Conservation (phyloP, 2,113 vertebrate species). For the Trematomus loennbergii region DNA sequence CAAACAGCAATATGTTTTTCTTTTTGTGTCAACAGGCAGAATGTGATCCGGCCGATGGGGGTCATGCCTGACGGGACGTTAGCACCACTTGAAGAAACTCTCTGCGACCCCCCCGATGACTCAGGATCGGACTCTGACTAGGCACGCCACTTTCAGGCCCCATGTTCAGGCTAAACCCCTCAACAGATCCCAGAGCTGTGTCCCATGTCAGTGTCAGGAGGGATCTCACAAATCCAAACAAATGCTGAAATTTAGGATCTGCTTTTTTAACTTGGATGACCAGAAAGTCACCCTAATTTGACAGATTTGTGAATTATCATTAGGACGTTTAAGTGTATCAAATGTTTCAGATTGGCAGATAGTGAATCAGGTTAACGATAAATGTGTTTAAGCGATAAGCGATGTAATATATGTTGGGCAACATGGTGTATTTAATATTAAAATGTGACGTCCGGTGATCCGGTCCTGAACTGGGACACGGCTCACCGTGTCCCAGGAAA, state of each 20-base stretch:
- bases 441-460: conserved; percentile 13
- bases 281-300: neutral
- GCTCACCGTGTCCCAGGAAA: conserved; percentile 28
- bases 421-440: neutral
- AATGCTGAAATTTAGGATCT: neutral
- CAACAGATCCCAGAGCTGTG: conserved; percentile 41
- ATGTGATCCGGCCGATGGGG: conserved; percentile 96
- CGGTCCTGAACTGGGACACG: conserved; percentile 49
- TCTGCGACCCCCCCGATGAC: conserved; percentile 83
- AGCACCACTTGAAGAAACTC: conserved; percentile 92
- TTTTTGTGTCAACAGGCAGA: conserved; percentile 87
- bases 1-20: neutral
- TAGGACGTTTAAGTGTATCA: neutral
- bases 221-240: neutral
- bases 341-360: neutral
- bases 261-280: neutral
- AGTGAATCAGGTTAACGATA: neutral
- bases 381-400: neutral
- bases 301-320: neutral
- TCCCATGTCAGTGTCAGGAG: conserved; percentile 40
- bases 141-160: conserved; percentile 43
- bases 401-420: neutral
- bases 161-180: conserved; percentile 23
- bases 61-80: conserved; percentile 93
- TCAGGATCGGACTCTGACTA: conserved; percentile 94